Conservation (phyloP, 2,113 vertebrate species). For the Misgurnus anguillicaudatus region DNA sequence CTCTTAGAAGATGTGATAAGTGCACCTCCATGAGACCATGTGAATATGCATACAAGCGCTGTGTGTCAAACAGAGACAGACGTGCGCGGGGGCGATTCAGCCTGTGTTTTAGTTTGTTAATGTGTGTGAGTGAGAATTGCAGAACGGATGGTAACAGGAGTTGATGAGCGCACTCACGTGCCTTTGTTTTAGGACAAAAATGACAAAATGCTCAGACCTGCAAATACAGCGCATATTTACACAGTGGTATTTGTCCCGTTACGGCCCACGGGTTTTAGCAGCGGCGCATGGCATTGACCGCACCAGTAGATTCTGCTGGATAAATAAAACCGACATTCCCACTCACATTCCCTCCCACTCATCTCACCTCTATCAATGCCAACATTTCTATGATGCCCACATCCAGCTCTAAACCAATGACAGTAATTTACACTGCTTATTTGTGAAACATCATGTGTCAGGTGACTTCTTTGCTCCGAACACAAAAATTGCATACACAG, state of each 20-base stretch:
- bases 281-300: neutral
- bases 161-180: neutral
- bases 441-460: constrained; percentile 39
- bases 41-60: neutral
- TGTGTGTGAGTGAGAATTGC: constrained; percentile 28
- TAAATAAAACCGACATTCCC: constrained; percentile 8
- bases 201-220: neutral
- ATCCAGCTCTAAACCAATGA: constrained; percentile 1
- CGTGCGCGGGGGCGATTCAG: constrained; percentile 28
- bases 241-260: constrained; percentile 6
- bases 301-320: neutral
- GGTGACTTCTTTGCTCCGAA: neutral
- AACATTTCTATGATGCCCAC: neutral
- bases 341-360: neutral
- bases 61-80: constrained; percentile 23
- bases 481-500: neutral
- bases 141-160: constrained; percentile 20
- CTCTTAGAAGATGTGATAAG: neutral
- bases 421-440: constrained; percentile 32
- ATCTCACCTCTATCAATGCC: neutral
- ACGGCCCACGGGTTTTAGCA: neutral
- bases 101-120: constrained; percentile 43
- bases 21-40: neutral
- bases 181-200: neutral
- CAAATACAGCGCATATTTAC: constrained; percentile 31